phyloP scores from a whole-genome alignment of 1,140 invertebrate genomes.

The Drosophila insularis region DNA sequence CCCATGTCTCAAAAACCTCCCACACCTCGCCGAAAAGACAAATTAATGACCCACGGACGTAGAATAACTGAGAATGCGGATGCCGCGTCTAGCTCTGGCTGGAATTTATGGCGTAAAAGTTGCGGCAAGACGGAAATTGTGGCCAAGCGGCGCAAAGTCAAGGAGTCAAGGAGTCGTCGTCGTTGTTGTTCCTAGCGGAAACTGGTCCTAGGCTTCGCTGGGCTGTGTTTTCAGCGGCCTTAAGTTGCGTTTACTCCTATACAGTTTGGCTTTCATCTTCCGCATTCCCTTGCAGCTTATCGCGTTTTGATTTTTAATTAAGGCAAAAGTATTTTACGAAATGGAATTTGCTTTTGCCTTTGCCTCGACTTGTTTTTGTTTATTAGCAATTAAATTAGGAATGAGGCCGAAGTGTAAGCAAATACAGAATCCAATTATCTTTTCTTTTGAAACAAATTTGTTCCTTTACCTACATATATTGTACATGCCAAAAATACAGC shows the following conservation, averaged over 20 bases:
- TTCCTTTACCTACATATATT: conserved; percentile 18
- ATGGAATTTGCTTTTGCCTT: conserved; percentile 43
- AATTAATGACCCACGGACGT: conserved; percentile 70
- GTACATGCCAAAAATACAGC: conserved; percentile 44
- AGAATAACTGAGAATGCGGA: conserved; percentile 35
- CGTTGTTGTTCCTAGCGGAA: neutral
- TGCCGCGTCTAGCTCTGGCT: conserved; percentile 62
- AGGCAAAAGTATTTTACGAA: conserved; percentile 69
- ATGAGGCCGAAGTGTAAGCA: conserved; percentile 45
- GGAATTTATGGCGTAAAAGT: conserved; percentile 67
- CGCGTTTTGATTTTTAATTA: conserved; percentile 78
- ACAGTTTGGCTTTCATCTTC: conserved; percentile 44
- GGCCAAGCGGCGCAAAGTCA: conserved; percentile 59
- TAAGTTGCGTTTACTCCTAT: neutral
- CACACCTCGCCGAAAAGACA: conserved; percentile 53
- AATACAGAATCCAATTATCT: conserved; percentile 65
- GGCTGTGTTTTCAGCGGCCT: conserved; percentile 18
- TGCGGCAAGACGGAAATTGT: conserved; percentile 67
- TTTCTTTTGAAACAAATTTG: conserved; percentile 27
- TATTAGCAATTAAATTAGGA: conserved; percentile 71
- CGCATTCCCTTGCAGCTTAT: conserved; percentile 57
- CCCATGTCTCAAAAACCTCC: neutral
- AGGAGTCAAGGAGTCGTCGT: conserved; percentile 34
- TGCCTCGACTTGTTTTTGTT: conserved; percentile 37
- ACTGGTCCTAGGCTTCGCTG: neutral